Conservation (phyloP, 92 coral and sea anemone genomes). For the Pocillopora meandrina region DNA sequence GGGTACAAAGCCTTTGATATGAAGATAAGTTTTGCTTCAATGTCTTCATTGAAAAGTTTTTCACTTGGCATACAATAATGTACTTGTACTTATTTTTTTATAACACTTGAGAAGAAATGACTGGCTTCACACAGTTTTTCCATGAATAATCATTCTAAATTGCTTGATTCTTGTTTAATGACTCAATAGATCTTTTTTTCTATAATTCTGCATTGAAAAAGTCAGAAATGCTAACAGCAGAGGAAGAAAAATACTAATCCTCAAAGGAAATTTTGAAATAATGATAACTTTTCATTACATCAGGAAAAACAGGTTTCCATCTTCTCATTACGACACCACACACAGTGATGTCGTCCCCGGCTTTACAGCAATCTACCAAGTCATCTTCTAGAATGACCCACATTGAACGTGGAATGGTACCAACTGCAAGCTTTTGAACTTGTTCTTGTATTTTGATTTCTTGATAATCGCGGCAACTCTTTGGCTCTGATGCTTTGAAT, state of each 20-base stretch:
- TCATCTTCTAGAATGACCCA: slow-evolving; percentile 98
- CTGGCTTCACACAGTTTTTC: too few species aligned
- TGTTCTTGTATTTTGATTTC: slow-evolving; percentile 95
- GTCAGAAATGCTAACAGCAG: too few species aligned
- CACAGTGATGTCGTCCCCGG: slow-evolving; percentile 98
- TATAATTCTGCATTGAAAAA: too few species aligned
- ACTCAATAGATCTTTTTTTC: too few species aligned
- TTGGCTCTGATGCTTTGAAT: slow-evolving; percentile 64
- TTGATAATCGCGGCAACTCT: slow-evolving; percentile 92
- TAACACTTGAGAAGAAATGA: too few species aligned
- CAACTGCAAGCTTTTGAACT: slow-evolving; percentile 95
- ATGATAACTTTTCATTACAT: slow-evolving; percentile 53
- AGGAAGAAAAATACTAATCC: too few species aligned
- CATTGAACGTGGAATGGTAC: slow-evolving; percentile 95
- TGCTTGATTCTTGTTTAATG: too few species aligned
- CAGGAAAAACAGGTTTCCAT: slow-evolving; percentile 86
- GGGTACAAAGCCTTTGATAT: too few species aligned
- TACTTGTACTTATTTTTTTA: accelerated
- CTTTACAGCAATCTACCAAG: slow-evolving; percentile 90
- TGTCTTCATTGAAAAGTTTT: too few species aligned
- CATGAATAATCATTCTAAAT: too few species aligned
- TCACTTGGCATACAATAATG: too few species aligned
- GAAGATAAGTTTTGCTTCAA: too few species aligned
- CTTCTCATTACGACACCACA: slow-evolving; percentile 97
- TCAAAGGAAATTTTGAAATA: background rate